These are phyloP conservation scores for Bombus cullumanus DNA, from an alignment of 1,140 invertebrate genomes.

Conservation along the genomic window DNA sequence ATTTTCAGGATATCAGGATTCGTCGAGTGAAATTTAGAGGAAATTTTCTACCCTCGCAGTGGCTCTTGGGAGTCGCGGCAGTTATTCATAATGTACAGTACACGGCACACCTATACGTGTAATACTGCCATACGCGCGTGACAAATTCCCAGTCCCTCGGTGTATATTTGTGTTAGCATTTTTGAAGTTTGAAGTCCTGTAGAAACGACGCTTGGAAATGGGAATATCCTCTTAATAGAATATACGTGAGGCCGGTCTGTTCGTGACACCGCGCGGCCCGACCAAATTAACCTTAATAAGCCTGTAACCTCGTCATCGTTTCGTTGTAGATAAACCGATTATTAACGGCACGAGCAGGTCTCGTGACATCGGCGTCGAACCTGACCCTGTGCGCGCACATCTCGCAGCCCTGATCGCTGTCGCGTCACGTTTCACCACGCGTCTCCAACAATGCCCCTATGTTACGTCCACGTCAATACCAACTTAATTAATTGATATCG, in stretches of 20 bases:
- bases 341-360: constrained; percentile 59
- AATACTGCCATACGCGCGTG: too few species aligned
- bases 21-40: not conserved
- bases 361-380: constrained; percentile 58
- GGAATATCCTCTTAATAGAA: constrained; percentile 16
- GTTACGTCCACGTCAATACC: not conserved
- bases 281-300: constrained; percentile 58
- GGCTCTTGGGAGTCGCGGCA: too few species aligned
- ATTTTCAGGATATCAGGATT: not conserved
- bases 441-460: not conserved
- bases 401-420: constrained; percentile 11
- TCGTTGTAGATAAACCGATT: constrained; percentile 59
- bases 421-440: constrained; percentile 6
- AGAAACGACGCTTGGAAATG: not conserved
- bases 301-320: constrained; percentile 52
- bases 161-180: not conserved
- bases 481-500: not conserved
- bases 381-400: constrained; percentile 47
- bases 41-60: too few species aligned
- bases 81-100: too few species aligned
- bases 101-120: too few species aligned
- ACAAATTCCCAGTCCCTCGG: too few species aligned
- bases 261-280: constrained; percentile 21
- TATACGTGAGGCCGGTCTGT: not conserved
- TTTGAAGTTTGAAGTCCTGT: not conserved